Evolutionary conservation across 1,140 invertebrate species (phyloP), one percentile per base, ranked within the genome.

Genomic region (Battus philenor): DNA sequence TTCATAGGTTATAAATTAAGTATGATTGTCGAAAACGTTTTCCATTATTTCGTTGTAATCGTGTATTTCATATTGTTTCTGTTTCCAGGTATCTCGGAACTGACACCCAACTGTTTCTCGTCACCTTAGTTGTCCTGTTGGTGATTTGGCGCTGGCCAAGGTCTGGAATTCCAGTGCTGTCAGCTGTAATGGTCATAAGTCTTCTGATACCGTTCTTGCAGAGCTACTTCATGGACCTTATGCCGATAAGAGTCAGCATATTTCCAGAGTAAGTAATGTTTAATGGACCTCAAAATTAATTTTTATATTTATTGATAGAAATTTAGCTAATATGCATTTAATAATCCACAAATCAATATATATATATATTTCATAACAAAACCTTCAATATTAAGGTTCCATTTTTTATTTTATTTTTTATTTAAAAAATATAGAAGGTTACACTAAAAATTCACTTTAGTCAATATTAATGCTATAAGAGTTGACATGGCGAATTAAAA

Each of bases 221-320:
- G 51, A 84, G 71, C 33, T 84, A 80, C 48, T 76, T 84, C 53
- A 84, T 84, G 80, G 55, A 84, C 2, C 54, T 84, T 1, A 32
- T 83, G 46, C 79, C 79, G 0, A 81, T 83, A 15, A 51, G 76
- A 53, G 70, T 75, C 52, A 79, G 76, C 50, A 55, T 83, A 13
- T 83, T 79, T 38, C 79, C 79, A 3, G 79, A 83, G 76, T 83
- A 59, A 75, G 76, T 74, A 44, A 2, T 20, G n/a, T n/a, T n/a
- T n/a, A n/a, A n/a, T n/a, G n/a, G n/a, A n/a, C n/a, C n/a, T n/a
- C n/a, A n/a, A n/a, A n/a, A n/a, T n/a, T n/a, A n/a, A 33, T 36
- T 20, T 30, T 15, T 41, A 34, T 44, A n/a, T n/a, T n/a, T n/a
- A n/a, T n/a, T n/a, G n/a, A n/a, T n/a, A n/a, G n/a, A n/a, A n/a